Evolutionary conservation across 2,113 vertebrate species (phyloP).

Genomic region (Laterallus jamaicensis): DNA sequence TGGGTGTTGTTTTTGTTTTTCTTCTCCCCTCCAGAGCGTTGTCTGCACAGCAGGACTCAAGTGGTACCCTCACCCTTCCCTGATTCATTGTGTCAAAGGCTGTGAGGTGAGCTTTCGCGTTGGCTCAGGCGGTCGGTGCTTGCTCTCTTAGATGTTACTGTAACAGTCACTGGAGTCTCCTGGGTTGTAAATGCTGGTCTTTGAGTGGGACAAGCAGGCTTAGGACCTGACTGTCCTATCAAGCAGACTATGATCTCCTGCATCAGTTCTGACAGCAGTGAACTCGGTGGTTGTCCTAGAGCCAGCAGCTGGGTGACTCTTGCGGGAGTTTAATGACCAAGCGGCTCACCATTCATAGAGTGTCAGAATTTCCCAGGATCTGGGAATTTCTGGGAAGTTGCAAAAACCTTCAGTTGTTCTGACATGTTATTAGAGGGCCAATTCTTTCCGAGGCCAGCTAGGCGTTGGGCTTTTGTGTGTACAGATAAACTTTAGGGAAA

Average conservation of each 20-base stretch:
- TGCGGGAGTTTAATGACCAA: background rate
- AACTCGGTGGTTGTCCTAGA: background rate
- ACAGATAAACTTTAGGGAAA: background rate
- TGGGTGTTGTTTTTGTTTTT: background rate
- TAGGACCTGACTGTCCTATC: background rate
- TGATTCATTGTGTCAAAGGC: slow-evolving; percentile 94
- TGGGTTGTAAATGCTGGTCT: background rate
- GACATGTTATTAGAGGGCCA: background rate
- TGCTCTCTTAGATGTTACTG: background rate
- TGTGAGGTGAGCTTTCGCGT: slow-evolving; percentile 85
- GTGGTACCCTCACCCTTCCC: slow-evolving; percentile 93
- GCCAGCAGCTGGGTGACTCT: background rate
- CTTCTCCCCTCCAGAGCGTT: slow-evolving; percentile 80
- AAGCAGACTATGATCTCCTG: background rate
- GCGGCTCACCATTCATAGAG: background rate
- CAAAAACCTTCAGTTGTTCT: background rate
- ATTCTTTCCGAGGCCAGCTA: background rate
- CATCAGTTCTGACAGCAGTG: background rate
- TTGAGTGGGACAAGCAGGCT: background rate
- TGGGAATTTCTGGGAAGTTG: slow-evolving; percentile 17
- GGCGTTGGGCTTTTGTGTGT: background rate
- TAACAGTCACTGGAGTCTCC: background rate
- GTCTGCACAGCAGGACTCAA: slow-evolving; percentile 93
- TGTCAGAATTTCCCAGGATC: background rate
- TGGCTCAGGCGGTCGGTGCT: background rate